These are phyloP conservation scores for Chaetodon auriga DNA, from an alignment of 2,113 vertebrate species.

Conservation along the genomic window DNA sequence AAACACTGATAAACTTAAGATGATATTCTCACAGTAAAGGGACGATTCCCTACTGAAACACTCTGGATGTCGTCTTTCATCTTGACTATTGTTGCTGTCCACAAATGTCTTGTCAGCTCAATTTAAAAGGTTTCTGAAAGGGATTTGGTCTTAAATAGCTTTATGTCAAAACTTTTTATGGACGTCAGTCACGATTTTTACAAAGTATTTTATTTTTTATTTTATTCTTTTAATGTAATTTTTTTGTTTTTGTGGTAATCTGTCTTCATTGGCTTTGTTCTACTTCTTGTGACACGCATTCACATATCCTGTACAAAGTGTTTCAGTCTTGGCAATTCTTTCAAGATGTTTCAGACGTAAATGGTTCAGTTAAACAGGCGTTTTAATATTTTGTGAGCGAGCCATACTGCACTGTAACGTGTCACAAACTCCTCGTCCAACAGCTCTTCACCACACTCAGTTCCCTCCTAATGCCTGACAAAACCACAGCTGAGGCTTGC, in stretches of 20 bases:
- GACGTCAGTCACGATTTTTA: not conserved
- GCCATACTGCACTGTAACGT: slow-evolving; percentile 16
- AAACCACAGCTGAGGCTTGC: slow-evolving; percentile 28
- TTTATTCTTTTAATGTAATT: not conserved
- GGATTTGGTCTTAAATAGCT: not conserved
- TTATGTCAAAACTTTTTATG: not conserved
- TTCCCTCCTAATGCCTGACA: slow-evolving; percentile 19
- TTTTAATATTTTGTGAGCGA: slow-evolving; percentile 24
- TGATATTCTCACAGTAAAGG: not conserved
- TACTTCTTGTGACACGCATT: not conserved
- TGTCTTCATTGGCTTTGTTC: not conserved
- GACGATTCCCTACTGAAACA: not conserved
- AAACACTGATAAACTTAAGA: not conserved
- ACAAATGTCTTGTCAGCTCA: not conserved
- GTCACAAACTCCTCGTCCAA: slow-evolving; percentile 14
- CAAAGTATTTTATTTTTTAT: not conserved
- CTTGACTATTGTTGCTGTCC: not conserved
- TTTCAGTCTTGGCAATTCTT: not conserved
- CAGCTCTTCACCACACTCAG: slow-evolving; percentile 23
- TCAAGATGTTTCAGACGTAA: slow-evolving; percentile 18
- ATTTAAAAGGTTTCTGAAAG: not conserved
- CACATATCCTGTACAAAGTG: not conserved
- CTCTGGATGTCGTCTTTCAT: not conserved
- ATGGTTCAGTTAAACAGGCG: not conserved
- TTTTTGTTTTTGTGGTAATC: not conserved